A percentile compares a stretch with the other conserved stretches of the same genome.
Conservation (phyloP, 2,888 invertebrate genomes). For the Xanthia togata region DNA sequence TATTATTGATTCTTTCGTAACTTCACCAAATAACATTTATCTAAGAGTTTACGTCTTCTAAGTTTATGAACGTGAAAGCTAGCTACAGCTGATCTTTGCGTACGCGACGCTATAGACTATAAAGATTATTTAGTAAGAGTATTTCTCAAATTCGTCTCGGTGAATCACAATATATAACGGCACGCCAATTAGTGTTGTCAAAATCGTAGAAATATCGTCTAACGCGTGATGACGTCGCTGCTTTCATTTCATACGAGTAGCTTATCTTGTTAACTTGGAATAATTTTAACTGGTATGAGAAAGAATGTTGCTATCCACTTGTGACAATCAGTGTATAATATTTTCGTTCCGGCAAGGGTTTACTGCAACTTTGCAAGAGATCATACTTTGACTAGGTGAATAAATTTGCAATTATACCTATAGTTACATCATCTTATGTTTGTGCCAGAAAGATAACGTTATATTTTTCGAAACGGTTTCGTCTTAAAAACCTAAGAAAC, state of each 20-base stretch:
- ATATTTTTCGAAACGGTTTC: too few relatives aligned
- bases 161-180: constrained; percentile 49
- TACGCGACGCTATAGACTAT: constrained; percentile 33
- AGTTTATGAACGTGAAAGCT: constrained; percentile 50
- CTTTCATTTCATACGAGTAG: constrained; percentile 55
- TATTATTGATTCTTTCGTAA: constrained; percentile 27
- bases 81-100: constrained; percentile 41
- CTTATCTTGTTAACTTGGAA: constrained; percentile 33
- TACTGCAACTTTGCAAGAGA: background rate
- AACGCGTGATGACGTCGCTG: constrained; percentile 38
- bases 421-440: background rate
- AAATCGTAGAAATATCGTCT: constrained; percentile 63
- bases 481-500: too few relatives aligned
- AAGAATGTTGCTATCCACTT: background rate
- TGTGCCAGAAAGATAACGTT: background rate
- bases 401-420: background rate
- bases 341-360: background rate
- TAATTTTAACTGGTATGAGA: background rate
- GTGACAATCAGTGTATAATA: background rate
- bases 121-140: constrained; percentile 57
- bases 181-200: constrained; percentile 65
- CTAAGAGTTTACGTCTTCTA: constrained; percentile 22
- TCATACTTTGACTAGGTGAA: background rate
- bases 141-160: constrained; percentile 52
- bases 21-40: constrained; percentile 13